A percentile compares a stretch with the other conserved stretches of the same genome.
Evolutionary conservation across 2,888 invertebrate species (phyloP).

Genomic region (Eupeodes latifasciatus): DNA sequence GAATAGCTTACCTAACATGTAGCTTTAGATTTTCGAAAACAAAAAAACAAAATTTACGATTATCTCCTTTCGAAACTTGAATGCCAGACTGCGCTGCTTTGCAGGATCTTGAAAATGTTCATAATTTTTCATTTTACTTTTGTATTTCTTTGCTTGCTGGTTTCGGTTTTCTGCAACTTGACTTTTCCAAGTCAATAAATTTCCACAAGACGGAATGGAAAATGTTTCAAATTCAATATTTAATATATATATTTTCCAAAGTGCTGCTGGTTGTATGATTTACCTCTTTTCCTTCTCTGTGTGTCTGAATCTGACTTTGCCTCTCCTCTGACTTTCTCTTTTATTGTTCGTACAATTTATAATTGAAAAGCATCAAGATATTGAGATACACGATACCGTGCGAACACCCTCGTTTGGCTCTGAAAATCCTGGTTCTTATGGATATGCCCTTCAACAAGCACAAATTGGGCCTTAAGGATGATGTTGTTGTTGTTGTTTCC

Average conservation of each 20-base stretch:
- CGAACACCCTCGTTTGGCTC: not conserved
- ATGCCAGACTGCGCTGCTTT: not conserved
- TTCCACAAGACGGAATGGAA: conserved; percentile 26
- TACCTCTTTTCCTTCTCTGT: not conserved
- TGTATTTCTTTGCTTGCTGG: not conserved
- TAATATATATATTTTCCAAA: not conserved
- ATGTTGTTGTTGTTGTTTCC: conserved; percentile 28
- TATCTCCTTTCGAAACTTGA: conserved; percentile 5
- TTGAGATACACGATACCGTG: conserved; percentile 12
- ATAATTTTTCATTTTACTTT: conserved; percentile 36
- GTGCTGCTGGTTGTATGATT: not conserved
- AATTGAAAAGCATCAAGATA: conserved; percentile 42
- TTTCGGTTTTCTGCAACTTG: conserved; percentile 34
- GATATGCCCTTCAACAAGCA: conserved; percentile 9
- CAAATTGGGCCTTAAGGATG: conserved; percentile 48
- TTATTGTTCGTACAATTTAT: not conserved
- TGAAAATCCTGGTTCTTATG: not conserved
- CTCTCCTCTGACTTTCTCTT: not conserved
- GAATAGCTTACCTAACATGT: not conserved
- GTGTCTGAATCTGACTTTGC: not conserved
- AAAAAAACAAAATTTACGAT: conserved; percentile 42
- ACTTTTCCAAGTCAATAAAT: conserved; percentile 65
- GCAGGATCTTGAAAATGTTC: conserved; percentile 32
- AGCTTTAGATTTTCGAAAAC: not conserved
- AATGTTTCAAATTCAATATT: conserved; percentile 56